Evolutionary conservation across 53 echinoderm and acorn worm species (phyloP).

Genomic region (Antedon mediterranea): DNA sequence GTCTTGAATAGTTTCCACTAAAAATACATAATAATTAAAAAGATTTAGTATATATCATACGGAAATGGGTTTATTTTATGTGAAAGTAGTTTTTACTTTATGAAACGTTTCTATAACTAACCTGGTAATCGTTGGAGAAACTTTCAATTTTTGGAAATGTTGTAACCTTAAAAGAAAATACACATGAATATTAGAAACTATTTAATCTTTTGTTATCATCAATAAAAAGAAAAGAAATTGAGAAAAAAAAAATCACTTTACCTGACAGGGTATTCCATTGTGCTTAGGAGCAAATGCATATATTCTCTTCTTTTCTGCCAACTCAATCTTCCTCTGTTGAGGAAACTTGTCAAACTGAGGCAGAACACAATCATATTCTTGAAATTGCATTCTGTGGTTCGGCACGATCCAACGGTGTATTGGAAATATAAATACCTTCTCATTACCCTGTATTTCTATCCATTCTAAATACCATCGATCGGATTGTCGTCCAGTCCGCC

Average conservation of each 20-base stretch:
- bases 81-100: background rate
- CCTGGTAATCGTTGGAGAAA: slow-evolving; percentile 16
- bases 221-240: too few relatives aligned
- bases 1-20: background rate
- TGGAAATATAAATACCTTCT: slow-evolving; percentile 38
- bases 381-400: slow-evolving; percentile 20
- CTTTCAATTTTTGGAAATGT: slow-evolving; percentile 12
- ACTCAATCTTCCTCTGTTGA: slow-evolving; percentile 36
- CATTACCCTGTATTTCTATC: slow-evolving; percentile 26
- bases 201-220: too few relatives aligned
- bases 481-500: slow-evolving; percentile 24
- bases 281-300: slow-evolving; percentile 47
- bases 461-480: slow-evolving; percentile 75
- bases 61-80: background rate
- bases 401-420: slow-evolving; percentile 61
- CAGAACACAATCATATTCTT: slow-evolving; percentile 35
- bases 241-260: slow-evolving; percentile 7
- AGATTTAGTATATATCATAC: too few relatives aligned
- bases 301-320: slow-evolving; percentile 33
- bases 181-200: too few relatives aligned
- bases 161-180: background rate
- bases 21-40: background rate
- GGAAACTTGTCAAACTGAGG: slow-evolving; percentile 38
- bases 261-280: slow-evolving; percentile 44
- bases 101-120: background rate